A percentile compares a stretch with the other conserved stretches of the same genome.
These are phyloP conservation scores for Rhynchophorus ferrugineus DNA, from an alignment of 1,140 invertebrate species.

Conservation along the genomic window DNA sequence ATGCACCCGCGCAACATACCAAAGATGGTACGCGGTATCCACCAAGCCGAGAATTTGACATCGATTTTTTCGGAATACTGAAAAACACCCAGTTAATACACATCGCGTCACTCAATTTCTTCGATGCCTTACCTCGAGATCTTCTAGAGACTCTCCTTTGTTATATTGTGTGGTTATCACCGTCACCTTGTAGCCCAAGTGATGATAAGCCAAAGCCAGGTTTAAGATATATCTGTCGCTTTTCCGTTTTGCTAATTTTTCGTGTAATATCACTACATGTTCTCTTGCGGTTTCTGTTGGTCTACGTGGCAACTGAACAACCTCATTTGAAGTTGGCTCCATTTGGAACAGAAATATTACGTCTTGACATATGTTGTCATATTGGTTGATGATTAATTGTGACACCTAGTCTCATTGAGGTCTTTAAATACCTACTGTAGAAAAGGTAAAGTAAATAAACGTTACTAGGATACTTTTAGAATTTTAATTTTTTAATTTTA, in stretches of 20 bases:
- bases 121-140: constrained; percentile 25
- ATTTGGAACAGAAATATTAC: constrained; percentile 10
- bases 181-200: constrained; percentile 29
- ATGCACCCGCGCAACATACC: constrained; percentile 21
- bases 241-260: constrained; percentile 29
- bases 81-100: neutral
- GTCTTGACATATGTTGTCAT: neutral
- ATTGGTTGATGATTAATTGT: neutral
- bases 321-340: neutral
- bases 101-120: neutral
- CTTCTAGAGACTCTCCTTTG: constrained; percentile 23
- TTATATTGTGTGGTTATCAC: constrained; percentile 28
- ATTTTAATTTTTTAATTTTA: too few species aligned
- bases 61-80: constrained; percentile 22
- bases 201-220: constrained; percentile 26
- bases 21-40: constrained; percentile 27
- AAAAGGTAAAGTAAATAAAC: too few species aligned
- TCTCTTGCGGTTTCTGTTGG: neutral
- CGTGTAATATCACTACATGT: constrained; percentile 29
- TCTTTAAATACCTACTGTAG: too few species aligned
- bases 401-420: neutral
- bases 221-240: constrained; percentile 34
- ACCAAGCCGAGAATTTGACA: constrained; percentile 26
- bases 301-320: neutral
- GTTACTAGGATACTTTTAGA: too few species aligned